Evolutionary conservation across 2,113 vertebrate genomes (phyloP), one percentile per base, ranked within the genome.

Genomic region (Nanorana parkeri): DNA sequence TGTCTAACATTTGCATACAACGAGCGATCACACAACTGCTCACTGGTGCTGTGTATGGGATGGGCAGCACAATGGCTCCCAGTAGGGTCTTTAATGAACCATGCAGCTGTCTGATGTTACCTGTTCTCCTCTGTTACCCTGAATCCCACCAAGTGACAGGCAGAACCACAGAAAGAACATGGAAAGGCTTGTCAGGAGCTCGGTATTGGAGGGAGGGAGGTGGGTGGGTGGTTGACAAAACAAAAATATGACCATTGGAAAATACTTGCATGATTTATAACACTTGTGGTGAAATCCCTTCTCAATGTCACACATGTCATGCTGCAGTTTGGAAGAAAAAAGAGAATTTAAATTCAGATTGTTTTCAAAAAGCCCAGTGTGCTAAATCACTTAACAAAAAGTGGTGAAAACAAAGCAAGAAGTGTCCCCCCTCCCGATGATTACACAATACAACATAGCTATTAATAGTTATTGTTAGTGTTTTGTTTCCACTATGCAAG

Each of bases 61-160:
- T 47, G 41, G 32, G 41, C 41, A 47, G 10, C 41, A 15, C 41
- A 10, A 47, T 10, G 41, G 13, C n/a, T 63, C 21, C 8, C 6
- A 11, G 21, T 0, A n/a, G n/a, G 26, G 28, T 20, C 17, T 5
- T 26, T 21, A n/a, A n/a, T 52, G 21, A 17, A 5, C 28, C 71
- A 74, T 21, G 8, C 32, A 41, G 36, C 58, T 21, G 55, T 24
- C 19, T 36, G 2, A 20, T 72, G 11, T 73, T 52, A 81, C 79
- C 79, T 81, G 68, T 73, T 73, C 79, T 81, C 68, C 79, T 81
- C 73, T 64, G 17, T 72, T 73, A 32, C 67, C 68, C 58, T 52
- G 41, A 54, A 72, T 28, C 56, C 60, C 47, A 32, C 68, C 24
- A 55, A 23, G 28, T 8, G 19, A 54, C 41, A 52, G 60, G 3